Evolutionary conservation across 2,888 invertebrate genomes (phyloP).

Genomic region (Eupithecia tripunctaria): DNA sequence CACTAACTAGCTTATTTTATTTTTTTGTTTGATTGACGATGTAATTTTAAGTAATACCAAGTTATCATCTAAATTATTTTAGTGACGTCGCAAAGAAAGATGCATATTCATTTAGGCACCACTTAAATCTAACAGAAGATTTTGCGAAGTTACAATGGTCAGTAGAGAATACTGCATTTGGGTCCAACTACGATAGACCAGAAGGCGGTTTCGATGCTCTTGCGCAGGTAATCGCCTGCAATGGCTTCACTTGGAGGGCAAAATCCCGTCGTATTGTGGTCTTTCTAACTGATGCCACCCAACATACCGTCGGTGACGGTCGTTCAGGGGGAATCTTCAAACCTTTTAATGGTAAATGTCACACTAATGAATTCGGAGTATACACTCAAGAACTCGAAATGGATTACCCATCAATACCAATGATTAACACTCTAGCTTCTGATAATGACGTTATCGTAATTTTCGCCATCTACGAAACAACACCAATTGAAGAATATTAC

Average conservation of each 20-base stretch:
- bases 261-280: constrained; percentile 90
- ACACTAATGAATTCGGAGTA: constrained; percentile 74
- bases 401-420: constrained; percentile 92
- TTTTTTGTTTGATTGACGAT: neutral
- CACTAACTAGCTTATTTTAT: no score
- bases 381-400: constrained; percentile 84
- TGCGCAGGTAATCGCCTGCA: constrained; percentile 89
- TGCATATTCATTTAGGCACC: constrained; percentile 91
- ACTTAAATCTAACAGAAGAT: constrained; percentile 86
- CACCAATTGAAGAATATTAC: constrained; percentile 44
- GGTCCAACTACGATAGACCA: constrained; percentile 86
- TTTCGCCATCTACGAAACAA: constrained; percentile 35
- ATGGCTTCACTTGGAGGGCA: constrained; percentile 90
- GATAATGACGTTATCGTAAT: constrained; percentile 61
- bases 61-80: neutral
- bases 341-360: constrained; percentile 89
- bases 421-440: constrained; percentile 80
- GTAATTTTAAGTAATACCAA: neutral
- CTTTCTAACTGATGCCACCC: constrained; percentile 90
- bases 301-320: constrained; percentile 92
- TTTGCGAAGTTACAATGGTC: constrained; percentile 69
- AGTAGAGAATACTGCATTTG: constrained; percentile 72
- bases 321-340: constrained; percentile 87
- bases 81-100: constrained; percentile 34
- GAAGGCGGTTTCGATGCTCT: constrained; percentile 95